phyloP scores from a whole-genome alignment of 37 sponge, comb jelly and placozoan genomes.

The Bolinopsis microptera region DNA sequence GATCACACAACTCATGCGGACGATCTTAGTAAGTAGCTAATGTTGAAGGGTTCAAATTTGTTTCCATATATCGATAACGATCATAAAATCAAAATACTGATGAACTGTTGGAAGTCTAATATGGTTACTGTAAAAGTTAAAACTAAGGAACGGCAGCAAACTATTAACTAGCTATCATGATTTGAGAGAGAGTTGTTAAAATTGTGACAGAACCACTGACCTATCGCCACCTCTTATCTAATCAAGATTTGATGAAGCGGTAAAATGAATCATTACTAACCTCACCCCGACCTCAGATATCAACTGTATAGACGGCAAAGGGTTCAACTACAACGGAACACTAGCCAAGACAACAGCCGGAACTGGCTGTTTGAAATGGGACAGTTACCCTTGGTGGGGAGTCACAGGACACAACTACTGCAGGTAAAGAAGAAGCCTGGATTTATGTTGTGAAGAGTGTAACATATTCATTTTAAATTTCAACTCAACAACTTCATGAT shows the following conservation, averaged over 20 bases:
- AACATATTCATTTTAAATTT: no score
- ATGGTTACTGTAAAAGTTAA: neutral
- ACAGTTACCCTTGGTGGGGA: slow-evolving; percentile 29
- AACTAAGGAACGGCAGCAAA: neutral
- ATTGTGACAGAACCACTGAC: neutral
- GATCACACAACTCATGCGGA: slow-evolving; percentile 68
- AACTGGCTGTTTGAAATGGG: slow-evolving; percentile 3
- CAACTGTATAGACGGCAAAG: slow-evolving; percentile 38
- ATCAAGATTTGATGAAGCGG: no score
- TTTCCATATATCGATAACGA: no score
- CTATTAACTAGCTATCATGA: no score
- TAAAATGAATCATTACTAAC: neutral
- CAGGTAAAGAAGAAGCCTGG: neutral
- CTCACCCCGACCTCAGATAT: neutral
- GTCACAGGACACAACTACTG: slow-evolving; percentile 64
- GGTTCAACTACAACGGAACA: slow-evolving; percentile 32
- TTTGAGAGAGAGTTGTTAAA: neutral
- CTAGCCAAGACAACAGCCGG: neutral
- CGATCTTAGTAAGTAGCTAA: slow-evolving; percentile 57
- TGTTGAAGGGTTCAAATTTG: no score
- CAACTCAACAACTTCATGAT: neutral
- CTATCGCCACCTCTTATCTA: neutral
- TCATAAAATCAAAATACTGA: no score
- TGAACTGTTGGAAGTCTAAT: no score
- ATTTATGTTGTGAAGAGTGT: no score